Conservation (phyloP, 2,797 vertebrate genomes). For the Heliangelus exortis region DNA sequence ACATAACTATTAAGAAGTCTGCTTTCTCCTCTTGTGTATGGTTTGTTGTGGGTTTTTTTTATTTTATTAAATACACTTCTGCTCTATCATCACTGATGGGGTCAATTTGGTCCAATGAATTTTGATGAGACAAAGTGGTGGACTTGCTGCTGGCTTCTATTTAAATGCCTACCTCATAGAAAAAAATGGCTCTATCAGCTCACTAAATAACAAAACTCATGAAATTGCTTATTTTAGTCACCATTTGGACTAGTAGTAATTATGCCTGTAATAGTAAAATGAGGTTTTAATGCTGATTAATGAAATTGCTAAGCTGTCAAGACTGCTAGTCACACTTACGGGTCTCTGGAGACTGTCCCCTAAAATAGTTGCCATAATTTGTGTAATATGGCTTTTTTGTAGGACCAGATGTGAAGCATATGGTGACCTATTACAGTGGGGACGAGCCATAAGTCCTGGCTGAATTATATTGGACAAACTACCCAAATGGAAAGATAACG, state of each 20-base stretch:
- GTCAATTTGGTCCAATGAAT: not conserved
- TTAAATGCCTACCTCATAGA: not conserved
- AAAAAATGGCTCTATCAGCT: not conserved
- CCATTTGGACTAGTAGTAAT: constrained; percentile 7
- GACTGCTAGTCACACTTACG: not conserved
- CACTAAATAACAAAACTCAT: not conserved
- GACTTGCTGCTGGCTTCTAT: not conserved
- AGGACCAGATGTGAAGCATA: constrained; percentile 67
- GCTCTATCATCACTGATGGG: not conserved
- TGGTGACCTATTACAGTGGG: constrained; percentile 45
- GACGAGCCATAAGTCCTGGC: constrained; percentile 18
- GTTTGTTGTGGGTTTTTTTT: not conserved
- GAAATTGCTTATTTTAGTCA: not conserved
- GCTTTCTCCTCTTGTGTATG: not conserved
- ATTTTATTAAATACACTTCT: constrained; percentile 35
- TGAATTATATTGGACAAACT: constrained; percentile 19
- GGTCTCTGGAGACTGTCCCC: constrained; percentile 27
- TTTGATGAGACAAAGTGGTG: not conserved
- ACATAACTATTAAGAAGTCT: not conserved
- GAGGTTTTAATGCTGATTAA: constrained; percentile 61
- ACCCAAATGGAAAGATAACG: not conserved
- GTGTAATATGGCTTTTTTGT: constrained; percentile 22
- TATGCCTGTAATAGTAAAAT: constrained; percentile 32
- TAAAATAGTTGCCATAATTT: not conserved
- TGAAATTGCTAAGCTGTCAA: constrained; percentile 38